Evolutionary conservation across 2,888 invertebrate species (phyloP), one percentile per base, ranked within the genome.

Genomic region (Luperina testacea): DNA sequence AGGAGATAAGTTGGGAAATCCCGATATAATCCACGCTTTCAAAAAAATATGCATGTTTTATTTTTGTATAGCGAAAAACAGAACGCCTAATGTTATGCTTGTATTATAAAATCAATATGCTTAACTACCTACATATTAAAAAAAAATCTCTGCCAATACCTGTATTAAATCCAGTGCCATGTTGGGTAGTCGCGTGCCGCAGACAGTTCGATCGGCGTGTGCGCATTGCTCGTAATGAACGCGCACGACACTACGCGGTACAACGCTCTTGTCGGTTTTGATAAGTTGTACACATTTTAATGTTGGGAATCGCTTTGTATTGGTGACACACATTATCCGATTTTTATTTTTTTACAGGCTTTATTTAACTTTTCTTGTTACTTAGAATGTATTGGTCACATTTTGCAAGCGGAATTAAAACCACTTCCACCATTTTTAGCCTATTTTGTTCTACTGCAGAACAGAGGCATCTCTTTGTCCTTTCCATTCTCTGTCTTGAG

Each of bases 161-260:
- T 72, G 65, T 70, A 75, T 78, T 72, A 38, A 77, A 24, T 48
- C 11, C 51, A 63, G 27, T 24, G 32, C 72, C 81, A 42, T 85
- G 65, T 85, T 77, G 17, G 65, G 75, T 53, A 76, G 86, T 74
- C 87, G 90, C 88, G 89, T 91, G 92, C 74, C 82, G 73, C 76
- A 67, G 90, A 90, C 91, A 72, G 84, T 68, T 89, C 84, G 85
- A 90, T 70, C 67, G 82, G 88, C 90, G 92, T 91, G 88, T 87
- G 82, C 87, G 82, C 84, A 91, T 92, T 81, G 90, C 63, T 51
- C 11, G 71, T 87, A 90, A 89, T 85, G 87, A 87, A 82, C 72
- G 69, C 77, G 70, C 72, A 32, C 72, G 68, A 71, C 77, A 72
- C 80, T 63, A 59, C 80, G 68, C 84, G 68, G 75, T 73, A 75